A percentile compares a stretch with the other conserved stretches of the same genome.
Evolutionary conservation across 1,140 invertebrate species (phyloP).

Genomic region (Drosophila eugracilis): DNA sequence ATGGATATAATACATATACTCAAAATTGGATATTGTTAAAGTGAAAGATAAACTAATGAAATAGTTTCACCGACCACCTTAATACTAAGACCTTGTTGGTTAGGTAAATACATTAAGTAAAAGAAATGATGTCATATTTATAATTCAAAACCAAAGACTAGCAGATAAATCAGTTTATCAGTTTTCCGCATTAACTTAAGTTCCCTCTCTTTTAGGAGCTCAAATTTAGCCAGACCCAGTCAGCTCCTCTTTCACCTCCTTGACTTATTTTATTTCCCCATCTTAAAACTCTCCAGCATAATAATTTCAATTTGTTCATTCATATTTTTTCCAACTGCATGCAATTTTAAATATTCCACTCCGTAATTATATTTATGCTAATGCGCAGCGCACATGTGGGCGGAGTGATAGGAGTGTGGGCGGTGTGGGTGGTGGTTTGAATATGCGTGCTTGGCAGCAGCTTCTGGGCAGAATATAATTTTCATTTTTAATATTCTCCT

Average conservation of each 20-base stretch:
- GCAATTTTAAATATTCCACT: constrained; percentile 75
- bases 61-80: too few relatives aligned
- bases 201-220: background rate
- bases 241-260: constrained; percentile 10
- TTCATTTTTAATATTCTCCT: constrained; percentile 83
- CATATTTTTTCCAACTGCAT: constrained; percentile 54
- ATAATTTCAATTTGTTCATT: constrained; percentile 63
- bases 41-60: too few relatives aligned
- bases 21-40: too few relatives aligned
- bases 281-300: constrained; percentile 27
- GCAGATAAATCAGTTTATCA: too few relatives aligned
- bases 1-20: too few relatives aligned
- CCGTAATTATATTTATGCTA: constrained; percentile 82
- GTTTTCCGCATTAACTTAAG: too few relatives aligned
- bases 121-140: too few relatives aligned
- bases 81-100: too few relatives aligned
- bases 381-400: constrained; percentile 51
- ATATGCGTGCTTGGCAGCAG: constrained; percentile 56
- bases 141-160: too few relatives aligned
- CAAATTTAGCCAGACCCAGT: too few relatives aligned
- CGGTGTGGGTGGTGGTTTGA: constrained; percentile 20
- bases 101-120: too few relatives aligned
- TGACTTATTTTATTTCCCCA: constrained; percentile 26
- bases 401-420: constrained; percentile 4
- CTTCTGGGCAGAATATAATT: constrained; percentile 78